These are phyloP conservation scores for Trachelipus rathkii DNA, from an alignment of 1,140 invertebrate genomes.

Conservation along the genomic window DNA sequence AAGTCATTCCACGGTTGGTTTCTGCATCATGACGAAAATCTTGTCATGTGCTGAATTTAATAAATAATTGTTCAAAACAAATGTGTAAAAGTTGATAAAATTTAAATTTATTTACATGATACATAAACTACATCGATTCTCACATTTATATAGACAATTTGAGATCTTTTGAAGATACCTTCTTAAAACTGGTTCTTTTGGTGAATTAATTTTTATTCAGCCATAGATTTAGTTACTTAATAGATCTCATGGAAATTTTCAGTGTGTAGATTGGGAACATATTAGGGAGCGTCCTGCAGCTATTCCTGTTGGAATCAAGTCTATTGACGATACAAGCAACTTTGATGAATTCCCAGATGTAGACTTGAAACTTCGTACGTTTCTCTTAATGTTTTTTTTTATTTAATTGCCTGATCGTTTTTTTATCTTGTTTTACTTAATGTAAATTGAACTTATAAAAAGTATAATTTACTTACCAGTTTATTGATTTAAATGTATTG, in stretches of 20 bases:
- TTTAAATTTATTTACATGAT: too few species aligned
- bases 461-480: too few species aligned
- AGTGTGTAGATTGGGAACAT: slow-evolving; percentile 92
- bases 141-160: neutral
- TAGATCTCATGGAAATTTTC: slow-evolving; percentile 70
- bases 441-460: too few species aligned
- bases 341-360: slow-evolving; percentile 99
- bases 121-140: too few species aligned
- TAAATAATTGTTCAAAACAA: too few species aligned
- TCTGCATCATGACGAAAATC: too few species aligned
- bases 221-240: neutral
- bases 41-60: too few species aligned
- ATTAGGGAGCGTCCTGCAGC: slow-evolving; percentile 94
- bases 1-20: too few species aligned
- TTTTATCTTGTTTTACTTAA: too few species aligned
- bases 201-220: neutral
- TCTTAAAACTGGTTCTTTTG: neutral
- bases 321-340: slow-evolving; percentile 97
- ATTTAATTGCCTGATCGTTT: too few species aligned
- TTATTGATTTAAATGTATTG: too few species aligned
- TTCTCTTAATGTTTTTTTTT: neutral
- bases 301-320: slow-evolving; percentile 89
- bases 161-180: neutral
- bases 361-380: slow-evolving; percentile 96
- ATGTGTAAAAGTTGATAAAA: too few species aligned